These are phyloP conservation scores for Siniperca undulata DNA, from an alignment of 2,797 vertebrate genomes.

Conservation along the genomic window DNA sequence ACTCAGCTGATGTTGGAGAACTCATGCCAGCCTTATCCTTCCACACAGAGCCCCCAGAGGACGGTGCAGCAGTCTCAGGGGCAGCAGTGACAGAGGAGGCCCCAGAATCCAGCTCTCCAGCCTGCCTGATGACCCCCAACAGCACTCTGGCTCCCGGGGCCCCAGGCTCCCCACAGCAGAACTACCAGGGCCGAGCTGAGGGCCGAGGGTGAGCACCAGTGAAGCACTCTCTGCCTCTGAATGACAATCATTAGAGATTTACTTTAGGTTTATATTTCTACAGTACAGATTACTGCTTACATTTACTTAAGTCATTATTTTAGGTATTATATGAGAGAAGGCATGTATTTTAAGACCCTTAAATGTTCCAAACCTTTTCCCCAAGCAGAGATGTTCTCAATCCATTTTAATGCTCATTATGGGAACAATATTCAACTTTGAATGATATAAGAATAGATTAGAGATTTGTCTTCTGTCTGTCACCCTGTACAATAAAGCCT, in stretches of 20 bases:
- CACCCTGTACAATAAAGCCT: neutral
- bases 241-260: neutral
- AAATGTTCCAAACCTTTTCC: neutral
- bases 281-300: neutral
- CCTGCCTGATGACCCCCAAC: conserved; percentile 83
- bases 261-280: neutral
- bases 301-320: neutral
- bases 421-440: neutral
- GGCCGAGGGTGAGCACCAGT: conserved; percentile 82
- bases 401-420: neutral
- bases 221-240: neutral
- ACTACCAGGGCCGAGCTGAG: conserved; percentile 88
- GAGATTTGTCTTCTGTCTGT: neutral
- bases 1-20: neutral
- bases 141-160: conserved; percentile 83
- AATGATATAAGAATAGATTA: neutral
- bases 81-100: conserved; percentile 55
- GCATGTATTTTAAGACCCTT: neutral
- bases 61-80: conserved; percentile 63
- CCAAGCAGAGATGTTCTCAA: neutral
- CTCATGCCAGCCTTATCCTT: neutral
- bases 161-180: conserved; percentile 84
- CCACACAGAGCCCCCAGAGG: conserved; percentile 84
- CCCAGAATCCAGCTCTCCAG: conserved; percentile 70
- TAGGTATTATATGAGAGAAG: neutral